phyloP scores from a whole-genome alignment of 2,113 vertebrate genomes.

The Catharus minimus region DNA sequence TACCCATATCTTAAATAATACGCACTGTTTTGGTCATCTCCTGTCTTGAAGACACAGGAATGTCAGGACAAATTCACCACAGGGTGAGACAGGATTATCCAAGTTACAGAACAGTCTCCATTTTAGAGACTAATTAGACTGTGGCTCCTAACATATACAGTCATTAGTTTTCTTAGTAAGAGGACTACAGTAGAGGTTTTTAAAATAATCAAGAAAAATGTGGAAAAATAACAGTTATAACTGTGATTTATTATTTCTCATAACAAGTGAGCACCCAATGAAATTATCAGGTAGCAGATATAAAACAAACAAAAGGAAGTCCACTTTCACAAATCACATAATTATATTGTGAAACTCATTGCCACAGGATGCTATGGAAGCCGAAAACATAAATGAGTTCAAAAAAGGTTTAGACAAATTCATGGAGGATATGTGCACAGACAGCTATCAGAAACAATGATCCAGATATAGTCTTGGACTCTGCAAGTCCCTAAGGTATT shows the following conservation, averaged over 20 bases:
- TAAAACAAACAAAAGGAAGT: slow-evolving; percentile 47
- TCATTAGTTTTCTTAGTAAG: neutral
- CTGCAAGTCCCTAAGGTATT: neutral
- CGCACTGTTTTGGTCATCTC: neutral
- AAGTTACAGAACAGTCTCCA: neutral
- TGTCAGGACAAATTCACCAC: neutral
- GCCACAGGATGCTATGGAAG: slow-evolving; percentile 41
- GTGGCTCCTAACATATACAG: neutral
- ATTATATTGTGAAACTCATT: slow-evolving; percentile 21
- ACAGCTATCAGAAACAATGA: neutral
- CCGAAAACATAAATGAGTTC: slow-evolving; percentile 27
- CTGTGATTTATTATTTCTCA: neutral
- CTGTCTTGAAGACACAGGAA: neutral
- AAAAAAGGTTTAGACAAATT: slow-evolving; percentile 42
- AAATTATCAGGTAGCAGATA: slow-evolving; percentile 41
- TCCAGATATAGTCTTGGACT: neutral
- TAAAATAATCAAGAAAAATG: slow-evolving; percentile 1
- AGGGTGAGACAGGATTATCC: neutral
- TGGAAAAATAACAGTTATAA: neutral
- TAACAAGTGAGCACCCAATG: slow-evolving; percentile 2
- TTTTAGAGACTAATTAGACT: neutral
- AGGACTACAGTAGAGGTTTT: neutral
- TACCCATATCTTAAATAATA: neutral
- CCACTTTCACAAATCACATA: slow-evolving; percentile 17
- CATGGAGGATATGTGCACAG: neutral